Percentiles rank a stretch among this genome's conserved stretches.
Evolutionary conservation across 2,888 invertebrate genomes (phyloP).

Genomic region (Invenusta paracnida): DNA sequence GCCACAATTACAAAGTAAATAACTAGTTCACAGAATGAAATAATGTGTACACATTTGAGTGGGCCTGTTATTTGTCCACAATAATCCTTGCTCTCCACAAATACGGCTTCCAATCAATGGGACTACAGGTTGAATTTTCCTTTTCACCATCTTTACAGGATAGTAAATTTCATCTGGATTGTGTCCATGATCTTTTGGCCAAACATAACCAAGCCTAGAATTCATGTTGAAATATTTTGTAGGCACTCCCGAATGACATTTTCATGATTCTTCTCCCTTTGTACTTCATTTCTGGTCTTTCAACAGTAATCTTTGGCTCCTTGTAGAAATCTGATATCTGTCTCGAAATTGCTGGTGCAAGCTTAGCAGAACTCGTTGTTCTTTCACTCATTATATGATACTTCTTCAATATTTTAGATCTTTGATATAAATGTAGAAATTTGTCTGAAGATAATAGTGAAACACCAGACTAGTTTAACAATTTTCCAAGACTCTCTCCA

Average conservation of each 20-base stretch:
- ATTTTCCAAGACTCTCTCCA: neutral
- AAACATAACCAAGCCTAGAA: no score
- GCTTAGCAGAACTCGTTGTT: no score
- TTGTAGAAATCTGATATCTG: neutral
- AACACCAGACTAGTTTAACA: neutral
- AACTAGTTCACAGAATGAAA: no score
- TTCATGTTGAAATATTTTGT: neutral
- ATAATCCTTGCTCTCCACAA: neutral
- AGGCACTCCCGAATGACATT: neutral
- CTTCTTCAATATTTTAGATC: neutral
- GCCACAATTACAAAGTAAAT: no score
- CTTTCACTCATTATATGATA: neutral
- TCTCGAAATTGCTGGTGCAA: neutral
- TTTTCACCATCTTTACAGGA: neutral
- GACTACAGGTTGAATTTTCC: neutral
- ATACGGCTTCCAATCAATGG: neutral
- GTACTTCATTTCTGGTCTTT: neutral
- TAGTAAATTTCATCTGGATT: neutral
- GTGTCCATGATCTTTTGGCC: neutral
- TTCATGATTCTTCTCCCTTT: neutral
- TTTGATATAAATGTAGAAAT: neutral
- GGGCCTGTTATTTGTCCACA: no score
- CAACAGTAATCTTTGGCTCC: neutral
- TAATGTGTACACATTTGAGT: no score
- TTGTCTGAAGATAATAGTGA: neutral